Conservation (phyloP, 2,113 vertebrate genomes). For the human (Homo sapiens) region DNA sequence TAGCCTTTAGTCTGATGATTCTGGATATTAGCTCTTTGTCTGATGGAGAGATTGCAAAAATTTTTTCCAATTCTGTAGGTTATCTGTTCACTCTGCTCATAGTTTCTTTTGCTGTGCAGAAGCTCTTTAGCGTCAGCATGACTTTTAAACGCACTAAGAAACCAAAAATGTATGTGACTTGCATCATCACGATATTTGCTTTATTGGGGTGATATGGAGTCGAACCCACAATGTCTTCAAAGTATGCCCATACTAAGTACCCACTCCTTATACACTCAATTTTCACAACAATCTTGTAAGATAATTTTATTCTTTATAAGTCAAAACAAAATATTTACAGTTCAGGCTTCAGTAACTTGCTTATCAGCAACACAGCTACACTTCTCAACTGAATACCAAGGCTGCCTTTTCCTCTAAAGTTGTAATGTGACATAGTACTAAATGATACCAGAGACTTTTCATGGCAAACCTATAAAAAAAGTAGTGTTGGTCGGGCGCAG, state of each 20-base stretch:
- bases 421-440: neutral
- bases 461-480: neutral
- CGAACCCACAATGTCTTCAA: neutral
- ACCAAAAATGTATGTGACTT: neutral
- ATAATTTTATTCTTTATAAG: neutral
- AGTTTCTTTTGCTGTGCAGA: too few species aligned
- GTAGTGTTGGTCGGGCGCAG: too few species aligned
- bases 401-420: neutral
- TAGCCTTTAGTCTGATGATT: too few species aligned
- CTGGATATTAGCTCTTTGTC: too few species aligned
- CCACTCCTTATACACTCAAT: neutral
- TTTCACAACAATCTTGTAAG: neutral
- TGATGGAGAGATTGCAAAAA: too few species aligned
- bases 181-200: neutral
- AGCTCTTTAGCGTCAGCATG: neutral
- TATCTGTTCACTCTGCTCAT: too few species aligned
- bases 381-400: neutral
- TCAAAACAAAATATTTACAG: neutral
- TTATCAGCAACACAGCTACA: neutral
- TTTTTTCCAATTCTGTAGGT: too few species aligned
- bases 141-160: neutral
- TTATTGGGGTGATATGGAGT: neutral
- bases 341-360: neutral
- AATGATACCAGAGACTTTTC: neutral
- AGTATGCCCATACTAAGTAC: neutral